A percentile compares a stretch with the other conserved stretches of the same genome.
Conservation (phyloP, 37 sponge, comb jelly and placozoan species). For the Axinella damicornis region DNA sequence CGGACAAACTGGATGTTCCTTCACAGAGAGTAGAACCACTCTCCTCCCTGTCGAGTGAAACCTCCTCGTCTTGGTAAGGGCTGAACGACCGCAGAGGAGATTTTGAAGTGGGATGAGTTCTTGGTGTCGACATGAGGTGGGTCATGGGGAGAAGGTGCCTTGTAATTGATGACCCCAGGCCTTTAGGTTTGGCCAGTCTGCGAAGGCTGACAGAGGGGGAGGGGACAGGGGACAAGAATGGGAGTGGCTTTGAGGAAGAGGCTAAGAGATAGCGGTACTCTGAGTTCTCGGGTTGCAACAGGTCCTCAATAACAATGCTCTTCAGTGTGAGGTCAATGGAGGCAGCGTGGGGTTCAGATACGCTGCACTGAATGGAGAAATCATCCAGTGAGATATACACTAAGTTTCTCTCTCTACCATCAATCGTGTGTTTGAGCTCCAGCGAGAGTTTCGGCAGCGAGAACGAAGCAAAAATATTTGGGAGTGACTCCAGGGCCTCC, state of each 20-base stretch:
- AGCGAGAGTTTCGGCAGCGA: constrained; percentile 71
- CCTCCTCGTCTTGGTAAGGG: not conserved
- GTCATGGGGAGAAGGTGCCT: constrained; percentile 45
- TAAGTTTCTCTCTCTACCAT: constrained; percentile 36
- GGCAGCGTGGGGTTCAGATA: constrained; percentile 24
- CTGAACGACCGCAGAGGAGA: constrained; percentile 80
- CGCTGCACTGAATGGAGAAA: constrained; percentile 47
- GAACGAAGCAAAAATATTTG: constrained; percentile 60
- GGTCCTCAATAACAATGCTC: constrained; percentile 86
- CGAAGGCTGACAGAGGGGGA: constrained; percentile 18
- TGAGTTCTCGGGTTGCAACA: constrained; percentile 78
- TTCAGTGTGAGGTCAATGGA: constrained; percentile 75
- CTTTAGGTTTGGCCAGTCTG: not conserved
- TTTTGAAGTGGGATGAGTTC: not conserved
- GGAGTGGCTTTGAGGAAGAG: constrained; percentile 73
- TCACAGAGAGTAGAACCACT: not conserved
- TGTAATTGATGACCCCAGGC: constrained; percentile 9
- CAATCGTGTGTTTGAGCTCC: constrained; percentile 59
- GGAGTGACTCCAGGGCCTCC: not conserved
- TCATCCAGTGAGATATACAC: constrained; percentile 78
- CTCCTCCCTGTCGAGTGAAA: not conserved
- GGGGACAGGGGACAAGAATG: constrained; percentile 49
- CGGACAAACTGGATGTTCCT: constrained; percentile 10
- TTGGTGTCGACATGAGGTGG: constrained; percentile 67
- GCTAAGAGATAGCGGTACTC: constrained; percentile 79